Evolutionary conservation across 2,888 invertebrate genomes (phyloP), one percentile per base, ranked within the genome.

Genomic region (Folsomia manolachei): DNA sequence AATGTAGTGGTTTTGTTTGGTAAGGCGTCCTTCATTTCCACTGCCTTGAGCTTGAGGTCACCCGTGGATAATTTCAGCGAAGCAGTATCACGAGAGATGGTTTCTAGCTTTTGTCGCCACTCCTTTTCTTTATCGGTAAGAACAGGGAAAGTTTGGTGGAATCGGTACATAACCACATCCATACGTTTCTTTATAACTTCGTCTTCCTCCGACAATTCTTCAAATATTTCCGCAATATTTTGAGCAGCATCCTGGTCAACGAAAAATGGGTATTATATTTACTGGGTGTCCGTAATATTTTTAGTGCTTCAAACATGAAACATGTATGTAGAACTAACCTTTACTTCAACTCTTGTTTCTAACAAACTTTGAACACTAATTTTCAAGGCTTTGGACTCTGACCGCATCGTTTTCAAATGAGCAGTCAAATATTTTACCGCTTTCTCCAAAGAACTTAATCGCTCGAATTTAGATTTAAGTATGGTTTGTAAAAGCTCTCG

Each of bases 61-160:
- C 19, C 19, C 18, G 21, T 21, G 4, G 21, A 18, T 19, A 19
- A 56, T 56, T 56, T 56, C 7, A 56, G 18, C 7, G 56, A 19
- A 19, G 19, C 19, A 14, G n/a, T 56, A 4, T 56, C 56, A 7
- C 21, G 18, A 19, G 4, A 4, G 4, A 76, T 72, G n/a, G 63
- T 60, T 61, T 75, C 69, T 23, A 78, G 62, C 9, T 51, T 68
- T 25, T 71, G 73, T 1, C 63, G 56, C 78, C 76, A 76, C 51
- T 71, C 68, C 63, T 75, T 75, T 68, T 78, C 78, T 56, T 78
- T 71, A 53, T 75, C 75, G 11, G 78, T 78, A 1, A 75, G 64
- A 11, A 75, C 74, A 2, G 78, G 78, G 18, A 74, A 71, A 0
- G 73, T 64, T 26, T 73, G 75, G 39, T 77, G 76, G 56, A 76